Evolutionary conservation across 1,140 invertebrate genomes (phyloP), one percentile per base, ranked within the genome.

Genomic region (Drosophila persimilis): DNA sequence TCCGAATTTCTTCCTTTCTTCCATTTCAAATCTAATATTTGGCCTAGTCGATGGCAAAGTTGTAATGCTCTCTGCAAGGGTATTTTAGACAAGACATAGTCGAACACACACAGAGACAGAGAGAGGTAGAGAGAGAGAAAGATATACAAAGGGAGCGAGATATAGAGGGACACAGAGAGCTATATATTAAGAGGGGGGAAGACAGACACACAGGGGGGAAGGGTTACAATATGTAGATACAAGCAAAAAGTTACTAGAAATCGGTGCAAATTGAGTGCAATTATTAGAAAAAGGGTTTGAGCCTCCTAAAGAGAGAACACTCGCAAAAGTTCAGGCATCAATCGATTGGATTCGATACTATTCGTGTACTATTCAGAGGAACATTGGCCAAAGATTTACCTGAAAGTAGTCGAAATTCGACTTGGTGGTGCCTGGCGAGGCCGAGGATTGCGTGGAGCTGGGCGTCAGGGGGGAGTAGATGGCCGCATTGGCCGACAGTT

Each of bases 381-480:
- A 41, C 31, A 17, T 15, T 15, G 1, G n/a, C 8, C 26, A 39
- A 39, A 45, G 58, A 73, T 66, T 88, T 77, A 91, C 90, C 80
- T 91, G 90, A 85, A 91, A 91, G 56, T 84, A 86, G 70, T 91
- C 90, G 60, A 90, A 90, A 63, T 72, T 90, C 29, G 89, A 88
- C 69, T 85, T 90, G 46, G 75, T 90, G 46, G 75, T 89, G 53
- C 89, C 90, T 26, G 90, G 90, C 45, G 90, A 91, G 44, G 84
- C 80, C 56, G 90, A 91, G 9, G 90, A 91, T 59, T 90, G 85
- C 20, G 89, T 90, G 50, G 90, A 91, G 58, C 85, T 91, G 43
- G 90, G 90, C 55, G 89, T 91, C 15, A 91, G 64, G n/a, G 90
- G 86, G 53, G 86, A 74, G 66, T 85, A 85, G 48, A 58, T 60